Conservation (phyloP, 2,888 invertebrate genomes). For the Pantelozetes paolii region DNA sequence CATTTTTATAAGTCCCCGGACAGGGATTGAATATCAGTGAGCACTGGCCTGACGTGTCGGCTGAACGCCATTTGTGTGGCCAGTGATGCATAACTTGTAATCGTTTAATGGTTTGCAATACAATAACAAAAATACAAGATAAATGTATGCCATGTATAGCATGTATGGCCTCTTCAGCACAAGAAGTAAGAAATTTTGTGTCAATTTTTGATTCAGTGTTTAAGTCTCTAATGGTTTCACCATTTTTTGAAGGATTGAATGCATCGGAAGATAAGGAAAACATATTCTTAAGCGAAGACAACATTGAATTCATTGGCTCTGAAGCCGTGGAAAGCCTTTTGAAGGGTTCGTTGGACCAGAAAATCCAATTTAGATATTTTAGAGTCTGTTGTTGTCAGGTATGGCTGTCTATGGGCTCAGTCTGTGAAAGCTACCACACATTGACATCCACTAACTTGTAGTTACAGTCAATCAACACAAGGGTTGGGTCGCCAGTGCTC, state of each 20-base stretch:
- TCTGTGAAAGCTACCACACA: slow-evolving; percentile 19
- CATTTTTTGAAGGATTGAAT: not conserved
- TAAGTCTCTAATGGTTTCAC: not conserved
- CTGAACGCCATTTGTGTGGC: slow-evolving; percentile 29
- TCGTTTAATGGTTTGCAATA: slow-evolving; percentile 13
- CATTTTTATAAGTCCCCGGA: slow-evolving; percentile 33
- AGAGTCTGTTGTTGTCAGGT: slow-evolving; percentile 10
- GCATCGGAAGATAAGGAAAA: not conserved
- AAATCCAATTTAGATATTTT: slow-evolving; percentile 32
- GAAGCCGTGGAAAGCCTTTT: not conserved
- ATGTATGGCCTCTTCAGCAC: not conserved
- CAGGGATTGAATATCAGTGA: slow-evolving; percentile 22
- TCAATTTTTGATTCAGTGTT: not conserved
- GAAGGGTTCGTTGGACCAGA: slow-evolving; percentile 17
- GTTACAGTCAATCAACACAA: slow-evolving; percentile 18
- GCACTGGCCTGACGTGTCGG: not conserved
- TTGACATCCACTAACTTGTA: slow-evolving; percentile 28
- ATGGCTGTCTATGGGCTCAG: not conserved
- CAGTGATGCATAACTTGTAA: slow-evolving; percentile 34
- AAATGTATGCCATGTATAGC: not conserved
- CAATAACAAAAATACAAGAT: slow-evolving; percentile 10
- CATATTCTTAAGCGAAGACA: not conserved
- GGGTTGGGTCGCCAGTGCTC: slow-evolving; percentile 16
- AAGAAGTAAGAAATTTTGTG: not conserved
- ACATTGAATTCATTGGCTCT: slow-evolving; percentile 1